phyloP scores from a whole-genome alignment of 2,113 vertebrate species.

The Mus musculus region GRCm39 chr13:99691501-99692000 shows the following conservation, averaged over 20 bases:
- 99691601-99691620: not conserved
- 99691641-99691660: not conserved
- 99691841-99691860: not conserved
- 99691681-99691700: not conserved
- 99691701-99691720: not conserved
- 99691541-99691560: not conserved
- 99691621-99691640: not conserved
- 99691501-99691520: not conserved
- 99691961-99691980: not conserved
- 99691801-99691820: not conserved
- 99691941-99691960: not conserved
- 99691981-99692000: not conserved
- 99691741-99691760: not conserved
- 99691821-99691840: not conserved
- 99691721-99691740: not conserved
- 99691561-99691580: not conserved
- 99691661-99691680: not conserved
- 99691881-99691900: not conserved
- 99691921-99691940: not conserved
- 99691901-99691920: not conserved
- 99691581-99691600: slow-evolving; percentile 17
- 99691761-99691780: not conserved
- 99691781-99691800: not conserved
- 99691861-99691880: not conserved
- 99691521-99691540: not conserved